Percentiles rank a stretch among this genome's conserved stretches.
Evolutionary conservation across 2,888 invertebrate genomes (phyloP).

Genomic region (Drosophila parthenogenetica): DNA sequence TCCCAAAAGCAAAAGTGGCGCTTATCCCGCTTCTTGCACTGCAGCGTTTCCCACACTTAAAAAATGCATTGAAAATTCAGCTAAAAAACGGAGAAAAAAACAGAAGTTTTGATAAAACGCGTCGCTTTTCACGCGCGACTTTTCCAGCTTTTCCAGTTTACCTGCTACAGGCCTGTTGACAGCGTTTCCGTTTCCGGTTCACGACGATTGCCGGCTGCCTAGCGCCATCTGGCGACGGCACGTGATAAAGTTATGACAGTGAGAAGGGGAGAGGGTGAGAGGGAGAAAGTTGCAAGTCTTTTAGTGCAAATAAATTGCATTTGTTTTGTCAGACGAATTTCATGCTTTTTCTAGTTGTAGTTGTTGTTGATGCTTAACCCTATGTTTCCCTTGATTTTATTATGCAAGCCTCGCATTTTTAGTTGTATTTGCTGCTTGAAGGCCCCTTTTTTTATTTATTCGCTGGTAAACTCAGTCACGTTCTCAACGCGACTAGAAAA

Average conservation of each 20-base stretch:
- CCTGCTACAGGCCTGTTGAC: conserved; percentile 50
- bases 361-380: conserved; percentile 42
- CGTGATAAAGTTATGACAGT: conserved; percentile 58
- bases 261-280: neutral
- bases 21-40: conserved; percentile 38
- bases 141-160: conserved; percentile 27
- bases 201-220: conserved; percentile 38
- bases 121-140: conserved; percentile 46
- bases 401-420: conserved; percentile 48
- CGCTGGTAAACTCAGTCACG: conserved; percentile 56
- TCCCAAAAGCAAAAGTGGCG: conserved; percentile 26
- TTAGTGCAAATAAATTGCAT: conserved; percentile 59
- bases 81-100: neutral
- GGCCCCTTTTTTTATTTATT: conserved; percentile 48
- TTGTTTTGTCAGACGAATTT: conserved; percentile 53
- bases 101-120: conserved; percentile 46
- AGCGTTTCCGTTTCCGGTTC: conserved; percentile 54
- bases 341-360: conserved; percentile 17
- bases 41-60: neutral
- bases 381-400: conserved; percentile 40
- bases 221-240: conserved; percentile 56
- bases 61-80: conserved; percentile 25
- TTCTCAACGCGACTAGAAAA: conserved; percentile 18
- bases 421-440: conserved; percentile 22
- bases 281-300: conserved; percentile 26